These are phyloP conservation scores for Drosophila atroscutellata DNA, from an alignment of 2,888 invertebrate genomes.

Conservation along the genomic window DNA sequence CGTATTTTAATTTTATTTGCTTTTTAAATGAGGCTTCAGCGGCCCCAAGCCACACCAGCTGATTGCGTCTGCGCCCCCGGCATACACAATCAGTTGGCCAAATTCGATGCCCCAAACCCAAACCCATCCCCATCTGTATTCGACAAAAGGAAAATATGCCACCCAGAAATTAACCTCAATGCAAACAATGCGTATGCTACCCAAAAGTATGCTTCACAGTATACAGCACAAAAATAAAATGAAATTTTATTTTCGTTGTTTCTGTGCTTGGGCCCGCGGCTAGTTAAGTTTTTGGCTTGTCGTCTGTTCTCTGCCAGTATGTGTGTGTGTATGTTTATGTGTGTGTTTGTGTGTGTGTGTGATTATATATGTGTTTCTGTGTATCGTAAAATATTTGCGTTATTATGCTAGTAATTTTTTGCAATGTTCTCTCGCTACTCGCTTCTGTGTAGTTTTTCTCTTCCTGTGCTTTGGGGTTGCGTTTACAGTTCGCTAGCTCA, in stretches of 20 bases:
- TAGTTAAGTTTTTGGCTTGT: slow-evolving; percentile 80
- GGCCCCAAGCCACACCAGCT: slow-evolving; percentile 67
- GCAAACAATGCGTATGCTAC: slow-evolving; percentile 72
- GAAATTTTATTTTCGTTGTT: slow-evolving; percentile 77
- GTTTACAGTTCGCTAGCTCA: slow-evolving; percentile 67
- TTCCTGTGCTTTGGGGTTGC: slow-evolving; percentile 30
- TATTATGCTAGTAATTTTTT: slow-evolving; percentile 79
- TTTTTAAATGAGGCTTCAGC: slow-evolving; percentile 77
- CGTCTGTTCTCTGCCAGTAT: slow-evolving; percentile 25
- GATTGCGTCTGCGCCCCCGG: slow-evolving; percentile 67
- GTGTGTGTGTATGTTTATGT: slow-evolving; percentile 20
- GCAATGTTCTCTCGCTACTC: slow-evolving; percentile 33
- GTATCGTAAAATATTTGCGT: slow-evolving; percentile 79
- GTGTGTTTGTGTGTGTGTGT: slow-evolving; percentile 29
- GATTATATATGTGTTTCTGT: slow-evolving; percentile 23
- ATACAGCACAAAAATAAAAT: slow-evolving; percentile 51
- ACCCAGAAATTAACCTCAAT: slow-evolving; percentile 72
- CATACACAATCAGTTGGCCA: slow-evolving; percentile 72
- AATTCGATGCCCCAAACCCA: slow-evolving; percentile 8
- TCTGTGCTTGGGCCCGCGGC: slow-evolving; percentile 68
- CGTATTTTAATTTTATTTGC: slow-evolving; percentile 78
- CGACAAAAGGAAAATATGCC: slow-evolving; percentile 12
- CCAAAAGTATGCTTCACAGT: slow-evolving; percentile 47
- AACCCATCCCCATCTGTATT: no score
- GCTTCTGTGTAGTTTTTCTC: slow-evolving; percentile 10